Evolutionary conservation across 2,797 vertebrate genomes (phyloP).

Genomic region (Eulemur rubriventer): DNA sequence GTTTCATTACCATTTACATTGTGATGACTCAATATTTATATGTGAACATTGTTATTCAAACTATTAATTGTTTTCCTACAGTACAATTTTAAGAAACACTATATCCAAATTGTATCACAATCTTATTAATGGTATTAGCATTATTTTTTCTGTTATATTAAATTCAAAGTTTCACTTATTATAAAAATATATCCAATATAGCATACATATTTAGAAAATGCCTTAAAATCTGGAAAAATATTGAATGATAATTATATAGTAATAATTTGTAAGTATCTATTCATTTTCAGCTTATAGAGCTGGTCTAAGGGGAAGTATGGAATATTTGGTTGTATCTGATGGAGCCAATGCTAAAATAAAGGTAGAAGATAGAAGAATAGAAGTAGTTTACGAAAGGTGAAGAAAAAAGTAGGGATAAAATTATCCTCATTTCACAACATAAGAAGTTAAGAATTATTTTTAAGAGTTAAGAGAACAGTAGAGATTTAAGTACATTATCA

Average conservation of each 20-base stretch:
- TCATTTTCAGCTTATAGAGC: neutral
- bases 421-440: neutral
- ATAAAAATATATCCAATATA: neutral
- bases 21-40: neutral
- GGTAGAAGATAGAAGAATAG: neutral
- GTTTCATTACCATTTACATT: neutral
- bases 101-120: neutral
- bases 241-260: neutral
- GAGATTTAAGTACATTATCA: neutral
- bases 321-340: neutral
- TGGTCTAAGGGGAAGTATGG: neutral
- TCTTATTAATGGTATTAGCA: neutral
- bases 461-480: neutral
- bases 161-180: neutral
- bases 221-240: neutral
- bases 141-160: neutral
- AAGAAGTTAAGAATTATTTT: neutral
- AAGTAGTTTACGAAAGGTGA: neutral
- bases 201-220: neutral
- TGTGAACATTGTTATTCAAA: neutral
- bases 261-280: neutral
- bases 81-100: neutral
- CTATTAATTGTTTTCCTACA: neutral
- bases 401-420: neutral
- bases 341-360: neutral